Evolutionary conservation across 1,140 invertebrate genomes (phyloP).

Genomic region (Drosophila aff.): DNA sequence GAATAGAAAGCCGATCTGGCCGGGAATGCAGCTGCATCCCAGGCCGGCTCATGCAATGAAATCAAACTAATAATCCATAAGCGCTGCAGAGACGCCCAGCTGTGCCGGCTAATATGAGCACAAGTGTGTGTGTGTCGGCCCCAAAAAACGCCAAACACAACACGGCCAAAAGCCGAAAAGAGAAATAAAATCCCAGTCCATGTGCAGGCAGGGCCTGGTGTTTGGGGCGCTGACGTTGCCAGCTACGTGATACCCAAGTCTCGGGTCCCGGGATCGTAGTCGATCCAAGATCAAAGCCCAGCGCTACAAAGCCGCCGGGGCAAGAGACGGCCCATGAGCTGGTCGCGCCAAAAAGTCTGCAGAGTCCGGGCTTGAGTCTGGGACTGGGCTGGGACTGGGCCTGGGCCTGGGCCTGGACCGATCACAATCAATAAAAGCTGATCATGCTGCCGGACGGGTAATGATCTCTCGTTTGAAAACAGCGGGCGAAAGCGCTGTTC

Average conservation of each 20-base stretch:
- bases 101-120: conserved; percentile 78
- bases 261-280: conserved; percentile 43
- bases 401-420: conserved; percentile 23
- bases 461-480: conserved; percentile 74
- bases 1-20: conserved; percentile 56
- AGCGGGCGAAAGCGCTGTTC: conserved; percentile 70
- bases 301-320: conserved; percentile 52
- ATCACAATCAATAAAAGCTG: conserved; percentile 85
- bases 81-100: conserved; percentile 70
- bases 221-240: conserved; percentile 73
- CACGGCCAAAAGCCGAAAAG: conserved; percentile 25
- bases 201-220: conserved; percentile 34
- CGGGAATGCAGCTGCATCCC: conserved; percentile 56
- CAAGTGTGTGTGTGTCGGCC: conserved; percentile 46
- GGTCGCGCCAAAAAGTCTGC: conserved; percentile 80
- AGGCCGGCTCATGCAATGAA: conserved; percentile 64
- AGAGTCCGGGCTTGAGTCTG: conserved; percentile 54
- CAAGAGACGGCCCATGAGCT: conserved; percentile 26
- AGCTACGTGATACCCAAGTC: conserved; percentile 69
- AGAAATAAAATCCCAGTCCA: conserved; percentile 28
- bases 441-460: conserved; percentile 78
- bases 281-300: conserved; percentile 80
- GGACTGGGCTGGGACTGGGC: conserved; percentile 1
- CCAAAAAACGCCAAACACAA: conserved; percentile 71
- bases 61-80: conserved; percentile 84